Percentiles rank a stretch among this genome's conserved stretches.
These are phyloP conservation scores for Dilophus febrilis DNA, from an alignment of 2,888 invertebrate species.

Conservation along the genomic window DNA sequence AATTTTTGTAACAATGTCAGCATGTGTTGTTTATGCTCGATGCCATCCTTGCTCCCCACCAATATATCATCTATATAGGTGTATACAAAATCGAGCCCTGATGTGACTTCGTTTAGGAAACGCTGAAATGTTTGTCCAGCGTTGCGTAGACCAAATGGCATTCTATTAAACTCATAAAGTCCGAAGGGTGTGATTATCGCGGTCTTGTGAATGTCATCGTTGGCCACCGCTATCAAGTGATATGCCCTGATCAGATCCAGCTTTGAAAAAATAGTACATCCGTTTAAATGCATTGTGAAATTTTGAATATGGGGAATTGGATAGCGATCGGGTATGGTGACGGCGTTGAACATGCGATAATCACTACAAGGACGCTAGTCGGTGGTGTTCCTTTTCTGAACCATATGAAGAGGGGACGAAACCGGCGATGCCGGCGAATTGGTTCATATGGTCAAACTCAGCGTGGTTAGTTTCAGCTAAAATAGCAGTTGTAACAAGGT, in stretches of 20 bases:
- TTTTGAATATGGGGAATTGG: constrained; percentile 16
- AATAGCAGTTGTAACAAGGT: too few relatives aligned
- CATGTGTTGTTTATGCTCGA: neutral
- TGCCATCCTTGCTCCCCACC: neutral
- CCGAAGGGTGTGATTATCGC: too few relatives aligned
- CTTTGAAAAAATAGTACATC: constrained; percentile 11
- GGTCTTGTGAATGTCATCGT: constrained; percentile 18
- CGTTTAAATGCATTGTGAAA: constrained; percentile 10
- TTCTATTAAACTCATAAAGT: too few relatives aligned
- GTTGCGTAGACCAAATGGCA: too few relatives aligned
- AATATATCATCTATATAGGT: neutral
- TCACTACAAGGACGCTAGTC: constrained; percentile 16
- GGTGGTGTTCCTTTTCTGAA: neutral
- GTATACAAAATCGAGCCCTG: too few relatives aligned
- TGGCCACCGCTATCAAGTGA: constrained; percentile 19
- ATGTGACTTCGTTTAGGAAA: too few relatives aligned
- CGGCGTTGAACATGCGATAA: constrained; percentile 17
- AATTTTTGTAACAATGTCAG: neutral
- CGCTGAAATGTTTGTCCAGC: constrained; percentile 18
- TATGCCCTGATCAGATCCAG: constrained; percentile 17
- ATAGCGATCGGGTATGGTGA: constrained; percentile 15
- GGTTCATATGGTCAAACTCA: neutral
- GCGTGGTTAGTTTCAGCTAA: too few relatives aligned
- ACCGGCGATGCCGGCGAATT: neutral
- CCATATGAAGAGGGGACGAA: neutral